A percentile compares a stretch with the other conserved stretches of the same genome.
Evolutionary conservation across 2,888 invertebrate species (phyloP).

Genomic region (Aspidiotus rigidus): DNA sequence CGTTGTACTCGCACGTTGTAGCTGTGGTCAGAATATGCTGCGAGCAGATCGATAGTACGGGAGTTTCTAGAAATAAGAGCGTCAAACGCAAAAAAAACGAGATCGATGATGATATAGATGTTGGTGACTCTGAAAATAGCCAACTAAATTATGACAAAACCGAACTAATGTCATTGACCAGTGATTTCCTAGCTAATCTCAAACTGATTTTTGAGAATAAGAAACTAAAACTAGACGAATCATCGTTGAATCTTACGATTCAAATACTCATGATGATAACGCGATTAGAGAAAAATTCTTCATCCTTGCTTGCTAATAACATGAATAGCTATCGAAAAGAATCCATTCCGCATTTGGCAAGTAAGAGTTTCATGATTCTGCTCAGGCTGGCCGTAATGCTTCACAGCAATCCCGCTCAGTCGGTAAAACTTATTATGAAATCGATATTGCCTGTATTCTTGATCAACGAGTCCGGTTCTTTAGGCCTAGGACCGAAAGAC

Average conservation of each 20-base stretch:
- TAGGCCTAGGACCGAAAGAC: constrained; percentile 14
- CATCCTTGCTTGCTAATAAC: constrained; percentile 14
- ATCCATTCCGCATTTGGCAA: constrained; percentile 7
- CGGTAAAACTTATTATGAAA: constrained; percentile 13
- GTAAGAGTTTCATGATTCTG: constrained; percentile 17
- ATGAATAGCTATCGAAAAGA: constrained; percentile 18
- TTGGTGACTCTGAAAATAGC: background rate
- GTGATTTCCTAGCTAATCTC: constrained; percentile 15
- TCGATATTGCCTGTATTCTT: constrained; percentile 16
- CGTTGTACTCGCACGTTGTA: constrained; percentile 14
- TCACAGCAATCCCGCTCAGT: constrained; percentile 15
- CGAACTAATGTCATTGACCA: constrained; percentile 3
- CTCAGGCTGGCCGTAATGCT: constrained; percentile 13
- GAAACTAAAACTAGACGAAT: constrained; percentile 19
- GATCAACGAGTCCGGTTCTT: constrained; percentile 4
- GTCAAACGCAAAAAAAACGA: constrained; percentile 25
- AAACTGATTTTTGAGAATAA: constrained; percentile 12
- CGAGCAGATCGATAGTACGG: constrained; percentile 17
- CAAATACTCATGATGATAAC: constrained; percentile 19
- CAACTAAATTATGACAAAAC: constrained; percentile 8
- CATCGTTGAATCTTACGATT: constrained; percentile 19
- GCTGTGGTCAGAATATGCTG: constrained; percentile 19
- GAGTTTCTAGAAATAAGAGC: background rate
- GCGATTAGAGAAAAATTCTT: constrained; percentile 12
- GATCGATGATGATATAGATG: constrained; percentile 3